Evolutionary conservation across 2,888 invertebrate species (phyloP).

Genomic region (Autographa gamma): DNA sequence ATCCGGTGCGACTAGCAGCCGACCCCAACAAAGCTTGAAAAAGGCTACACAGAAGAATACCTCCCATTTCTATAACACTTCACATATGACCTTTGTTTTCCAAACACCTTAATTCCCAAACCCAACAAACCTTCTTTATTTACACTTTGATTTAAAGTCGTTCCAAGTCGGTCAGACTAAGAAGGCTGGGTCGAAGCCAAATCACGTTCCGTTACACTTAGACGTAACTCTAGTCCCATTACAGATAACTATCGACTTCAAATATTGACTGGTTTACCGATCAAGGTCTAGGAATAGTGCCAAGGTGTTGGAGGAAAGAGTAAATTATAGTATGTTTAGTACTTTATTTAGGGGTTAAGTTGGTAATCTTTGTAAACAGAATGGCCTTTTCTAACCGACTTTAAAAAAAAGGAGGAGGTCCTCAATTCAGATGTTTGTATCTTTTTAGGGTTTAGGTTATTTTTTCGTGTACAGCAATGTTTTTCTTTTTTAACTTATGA

Average conservation of each 20-base stretch:
- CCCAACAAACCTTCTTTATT: neutral
- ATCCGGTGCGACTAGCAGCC: too few species aligned
- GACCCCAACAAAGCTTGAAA: too few species aligned
- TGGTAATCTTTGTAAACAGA: too few species aligned
- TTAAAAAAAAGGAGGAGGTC: too few species aligned
- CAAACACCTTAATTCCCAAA: neutral
- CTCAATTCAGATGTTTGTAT: too few species aligned
- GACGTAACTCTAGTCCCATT: conserved; percentile 17
- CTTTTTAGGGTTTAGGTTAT: too few species aligned
- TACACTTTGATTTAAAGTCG: neutral
- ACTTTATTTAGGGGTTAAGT: too few species aligned
- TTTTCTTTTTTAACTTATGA: too few species aligned
- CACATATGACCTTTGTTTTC: neutral
- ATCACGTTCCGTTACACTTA: conserved; percentile 14
- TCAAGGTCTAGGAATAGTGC: neutral
- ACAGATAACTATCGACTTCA: conserved; percentile 27
- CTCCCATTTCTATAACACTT: too few species aligned
- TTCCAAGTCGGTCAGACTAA: neutral
- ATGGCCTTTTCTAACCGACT: too few species aligned
- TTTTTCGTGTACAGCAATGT: too few species aligned
- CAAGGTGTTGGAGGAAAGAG: neutral
- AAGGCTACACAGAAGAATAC: too few species aligned
- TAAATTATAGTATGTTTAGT: conserved; percentile 7
- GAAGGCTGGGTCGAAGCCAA: conserved; percentile 17
- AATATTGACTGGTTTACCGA: conserved; percentile 32